Base-by-base conservation (phyloP, 1,140 invertebrate species). In the Microplitis mediator region DNA sequence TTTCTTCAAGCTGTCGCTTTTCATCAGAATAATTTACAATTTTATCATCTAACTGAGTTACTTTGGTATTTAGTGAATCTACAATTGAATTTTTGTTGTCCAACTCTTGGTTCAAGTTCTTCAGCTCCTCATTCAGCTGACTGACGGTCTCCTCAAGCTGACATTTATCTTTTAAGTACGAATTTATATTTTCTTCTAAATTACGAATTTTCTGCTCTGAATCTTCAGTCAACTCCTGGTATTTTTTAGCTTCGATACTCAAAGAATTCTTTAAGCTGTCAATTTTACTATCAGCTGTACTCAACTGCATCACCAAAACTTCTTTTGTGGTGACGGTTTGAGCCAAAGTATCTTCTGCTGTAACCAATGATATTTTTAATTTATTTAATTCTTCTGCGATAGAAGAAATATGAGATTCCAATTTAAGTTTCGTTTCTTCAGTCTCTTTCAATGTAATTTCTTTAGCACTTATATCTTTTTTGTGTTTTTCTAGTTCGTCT, bases 371-470 rank as follows among this genome's bases (percentile, higher is more conserved):
- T 50, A 78, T 69, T 68, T 76, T 76, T 3, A 73, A 69, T 50
- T 75, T 67, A 9, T 74, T 70, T 3, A 72, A 68, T 70, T 80
- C 75, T 11, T 74, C 74, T 4, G 8, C 71, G 6, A 80, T 34
- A 68, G 71, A 23, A 52, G 72, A 36, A 6, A 78, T 8, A 16
- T 73, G 51, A 0, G 71, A 75, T 67, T 80, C 75, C 54, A 80
- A 31, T 32, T 54, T 72, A 3, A 11, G 0, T 0, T 74, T 51
- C 14, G 74, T 69, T 1, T 9, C 31, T 36, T 23, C 64, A 64
- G 68, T 71, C 0, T 34, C 11, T 36, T 71, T 74, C 45, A 78
- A 13, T 3, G 35, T 23, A 4, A 66, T 50, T 36, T 76, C 66
- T 32, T 74, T 66, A 9, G 52, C 13, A 23, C 2, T 6, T 2